Conservation (phyloP, 1,140 invertebrate species). For the Oryctes rhinoceros region DNA sequence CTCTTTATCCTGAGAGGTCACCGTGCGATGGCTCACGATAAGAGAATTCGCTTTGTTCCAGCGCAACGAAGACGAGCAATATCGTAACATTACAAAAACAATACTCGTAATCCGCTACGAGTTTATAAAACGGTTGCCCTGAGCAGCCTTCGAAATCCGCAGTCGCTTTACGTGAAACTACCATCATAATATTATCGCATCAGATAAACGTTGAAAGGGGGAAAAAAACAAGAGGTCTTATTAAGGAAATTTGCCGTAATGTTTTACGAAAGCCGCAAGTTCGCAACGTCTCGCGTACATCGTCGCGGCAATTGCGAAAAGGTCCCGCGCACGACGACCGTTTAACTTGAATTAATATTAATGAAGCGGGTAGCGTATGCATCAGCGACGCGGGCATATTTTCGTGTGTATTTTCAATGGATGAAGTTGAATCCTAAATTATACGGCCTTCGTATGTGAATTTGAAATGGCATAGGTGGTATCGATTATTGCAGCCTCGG, state of each 20-base stretch:
- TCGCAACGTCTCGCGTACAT: not conserved
- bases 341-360: conserved; percentile 22
- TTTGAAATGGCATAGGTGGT: conserved; percentile 1
- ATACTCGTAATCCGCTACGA: not conserved
- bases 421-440: conserved; percentile 29
- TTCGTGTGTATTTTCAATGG: not conserved
- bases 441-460: conserved; percentile 13
- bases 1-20: too few relatives aligned
- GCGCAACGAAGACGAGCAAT: not conserved
- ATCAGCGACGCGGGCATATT: not conserved
- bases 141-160: not conserved
- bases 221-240: not conserved
- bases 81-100: not conserved
- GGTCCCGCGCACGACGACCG: not conserved
- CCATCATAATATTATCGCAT: not conserved
- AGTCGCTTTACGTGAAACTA: conserved; percentile 6
- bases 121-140: not conserved
- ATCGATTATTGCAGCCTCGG: not conserved
- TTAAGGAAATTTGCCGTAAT: not conserved
- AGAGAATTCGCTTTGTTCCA: not conserved
- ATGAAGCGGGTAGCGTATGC: not conserved
- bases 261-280: conserved; percentile 19
- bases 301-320: not conserved
- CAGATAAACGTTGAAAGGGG: not conserved
- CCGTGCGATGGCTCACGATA: too few relatives aligned